Evolutionary conservation across 2,797 vertebrate species (phyloP).

Genomic region (Sebastes baramenuke): DNA sequence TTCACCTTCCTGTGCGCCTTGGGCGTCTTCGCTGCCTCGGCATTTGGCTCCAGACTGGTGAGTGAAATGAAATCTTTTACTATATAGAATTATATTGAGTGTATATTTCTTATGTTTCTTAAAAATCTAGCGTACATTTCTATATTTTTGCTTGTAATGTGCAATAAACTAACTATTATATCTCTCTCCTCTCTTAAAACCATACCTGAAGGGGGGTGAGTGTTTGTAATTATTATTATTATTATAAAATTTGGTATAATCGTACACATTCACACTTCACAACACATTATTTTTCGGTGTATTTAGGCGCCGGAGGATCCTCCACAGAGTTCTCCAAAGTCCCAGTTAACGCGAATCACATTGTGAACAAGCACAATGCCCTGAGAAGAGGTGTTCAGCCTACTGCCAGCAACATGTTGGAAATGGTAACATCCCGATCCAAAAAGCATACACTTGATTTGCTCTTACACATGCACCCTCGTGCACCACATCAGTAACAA

Average conservation of each 20-base stretch:
- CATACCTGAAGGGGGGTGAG: conserved; percentile 18
- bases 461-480: background rate
- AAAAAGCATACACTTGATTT: background rate
- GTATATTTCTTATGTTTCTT: background rate
- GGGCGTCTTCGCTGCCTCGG: conserved; percentile 19
- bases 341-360: background rate
- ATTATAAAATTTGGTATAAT: background rate
- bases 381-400: conserved; percentile 56
- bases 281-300: background rate
- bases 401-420: conserved; percentile 60
- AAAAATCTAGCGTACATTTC: background rate
- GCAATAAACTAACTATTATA: background rate
- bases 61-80: background rate
- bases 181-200: conserved; percentile 5
- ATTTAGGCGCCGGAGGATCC: background rate
- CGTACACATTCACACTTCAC: background rate
- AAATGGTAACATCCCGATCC: conserved; percentile 51
- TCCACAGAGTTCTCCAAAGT: background rate
- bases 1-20: conserved; percentile 26
- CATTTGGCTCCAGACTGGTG: background rate
- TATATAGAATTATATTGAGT: background rate
- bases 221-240: background rate
- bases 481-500: background rate
- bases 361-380: conserved; percentile 58
- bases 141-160: background rate